Base-by-base conservation (phyloP, 2,888 invertebrate species). In the Leptopterna dolabrata region DNA sequence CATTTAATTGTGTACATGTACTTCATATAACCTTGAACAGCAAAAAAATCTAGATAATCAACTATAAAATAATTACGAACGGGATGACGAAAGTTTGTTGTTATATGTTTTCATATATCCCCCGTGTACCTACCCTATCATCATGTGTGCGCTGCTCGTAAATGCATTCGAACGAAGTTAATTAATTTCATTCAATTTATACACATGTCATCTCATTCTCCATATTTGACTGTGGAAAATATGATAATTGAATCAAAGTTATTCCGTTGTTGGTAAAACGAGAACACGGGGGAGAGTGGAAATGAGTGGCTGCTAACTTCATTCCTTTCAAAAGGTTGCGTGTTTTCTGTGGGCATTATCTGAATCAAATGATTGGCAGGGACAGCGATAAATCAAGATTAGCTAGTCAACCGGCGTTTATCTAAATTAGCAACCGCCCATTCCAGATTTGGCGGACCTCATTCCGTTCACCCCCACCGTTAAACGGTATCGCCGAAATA, bases 321-420 rank as follows among this genome's bases (percentile, higher is more conserved):
- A 63, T 63, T 24, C 63, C 24, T 63, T 63, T 63, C 24, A 19
- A 47, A 47, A 63, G 19, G 63, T 76, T 41, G 73, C 73, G 73
- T 76, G 73, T 76, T 76, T 76, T 76, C 63, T 76, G 73, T 19
- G 30, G 16, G 19, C 30, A 11, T 76, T 76, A 76, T 76, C 73
- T n/a, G 73, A 76, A 76, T 41, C 73, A 30, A 41, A 76, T 76
- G 73, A 76, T 76, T 76, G 41, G 73, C 73, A 76, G 36, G 73
- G 73, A 76, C 73, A 76, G 73, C 63, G 63, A 63, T 63, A 63
- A 63, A 63, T 63, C 63, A 63, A 63, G 63, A 81, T 81, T 81
- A 81, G 81, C 81, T 24, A 81, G 81, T 81, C 81, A 81, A 81
- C 51, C 45, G 81, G 51, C 45, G 81, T 51, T 81, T 81, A 81